Base-by-base conservation (phyloP, 1,140 invertebrate species). In the Goniozus legneri region DNA sequence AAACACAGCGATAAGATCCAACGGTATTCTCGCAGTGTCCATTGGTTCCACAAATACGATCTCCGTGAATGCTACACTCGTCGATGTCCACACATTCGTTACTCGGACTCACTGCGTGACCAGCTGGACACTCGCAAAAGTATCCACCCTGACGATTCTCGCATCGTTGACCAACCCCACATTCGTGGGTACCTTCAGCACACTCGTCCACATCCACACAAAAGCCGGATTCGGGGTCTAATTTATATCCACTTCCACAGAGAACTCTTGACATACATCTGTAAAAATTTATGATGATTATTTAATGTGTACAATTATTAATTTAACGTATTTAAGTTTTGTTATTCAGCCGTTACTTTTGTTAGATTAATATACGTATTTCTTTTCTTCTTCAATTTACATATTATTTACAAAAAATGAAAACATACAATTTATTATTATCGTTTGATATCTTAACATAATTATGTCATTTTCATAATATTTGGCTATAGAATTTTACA, bases 161-260 rank as follows among this genome's bases (percentile, higher is more conserved):
- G 58, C 91, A 93, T 1, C 79, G 76, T 65, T 92, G 88, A n/a
- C 80, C 77, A 0, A 76, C 65, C 0, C 76, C 77, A 60, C 90
- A 93, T 54, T 81, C 79, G 41, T 87, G 84, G 2, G 73, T 80
- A 0, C 80, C 81, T 4, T 80, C 78, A 0, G 73, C 63, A 55
- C 87, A 91, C 61, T 91, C 88, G 59, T 90, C 81, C 7, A 88
- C 73, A 63, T 87, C 84, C 1, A 83, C 54, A 48, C 84, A 86
- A 14, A 53, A 50, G n/a, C 54, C 53, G 1, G 50, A 49, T 7
- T 13, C 3, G 0, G 58, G 33, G 43, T 75, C 67, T 24, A 88
- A 69, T 0, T 81, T 85, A 64, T 87, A 91, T 3, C 89, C 89
- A 15, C 83, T 86, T 0, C 85, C 85, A 71, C 89, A 91, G n/a